Conservation (phyloP, 2,797 vertebrate species). For the Mycteria americana region DNA sequence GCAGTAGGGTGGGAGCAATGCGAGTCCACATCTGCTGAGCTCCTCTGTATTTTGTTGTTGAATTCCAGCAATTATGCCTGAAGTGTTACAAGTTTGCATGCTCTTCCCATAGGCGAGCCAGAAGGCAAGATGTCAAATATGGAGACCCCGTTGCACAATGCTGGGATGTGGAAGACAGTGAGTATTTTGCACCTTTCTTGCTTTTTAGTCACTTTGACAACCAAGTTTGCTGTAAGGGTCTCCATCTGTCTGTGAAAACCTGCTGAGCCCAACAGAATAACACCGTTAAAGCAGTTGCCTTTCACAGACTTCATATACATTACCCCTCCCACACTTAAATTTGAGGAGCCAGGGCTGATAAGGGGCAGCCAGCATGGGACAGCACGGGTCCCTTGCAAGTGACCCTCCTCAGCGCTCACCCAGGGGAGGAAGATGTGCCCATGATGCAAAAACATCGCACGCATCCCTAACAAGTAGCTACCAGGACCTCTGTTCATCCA, state of each 20-base stretch:
- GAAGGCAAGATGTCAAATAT: conserved; percentile 95
- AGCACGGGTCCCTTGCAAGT: neutral
- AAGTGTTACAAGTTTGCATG: conserved; percentile 55
- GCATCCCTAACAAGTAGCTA: neutral
- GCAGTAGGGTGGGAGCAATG: conserved; percentile 9
- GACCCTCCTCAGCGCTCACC: neutral
- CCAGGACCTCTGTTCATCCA: neutral
- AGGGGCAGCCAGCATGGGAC: neutral
- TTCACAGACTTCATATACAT: neutral
- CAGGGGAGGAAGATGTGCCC: neutral
- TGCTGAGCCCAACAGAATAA: neutral
- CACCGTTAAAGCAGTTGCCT: neutral
- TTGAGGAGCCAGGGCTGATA: neutral
- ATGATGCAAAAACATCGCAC: neutral
- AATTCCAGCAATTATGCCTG: conserved; percentile 21
- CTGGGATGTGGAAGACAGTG: conserved; percentile 94
- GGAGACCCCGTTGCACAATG: conserved; percentile 95
- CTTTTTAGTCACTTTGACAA: neutral
- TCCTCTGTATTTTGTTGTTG: conserved; percentile 33
- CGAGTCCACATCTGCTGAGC: conserved; percentile 7
- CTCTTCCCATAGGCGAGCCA: conserved; percentile 84
- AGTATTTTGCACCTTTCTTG: conserved; percentile 65
- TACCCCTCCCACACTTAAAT: neutral
- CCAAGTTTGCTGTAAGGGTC: neutral
- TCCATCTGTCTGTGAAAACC: neutral